phyloP scores from a whole-genome alignment of 2,113 vertebrate species.

The Bos javanicus region DNA sequence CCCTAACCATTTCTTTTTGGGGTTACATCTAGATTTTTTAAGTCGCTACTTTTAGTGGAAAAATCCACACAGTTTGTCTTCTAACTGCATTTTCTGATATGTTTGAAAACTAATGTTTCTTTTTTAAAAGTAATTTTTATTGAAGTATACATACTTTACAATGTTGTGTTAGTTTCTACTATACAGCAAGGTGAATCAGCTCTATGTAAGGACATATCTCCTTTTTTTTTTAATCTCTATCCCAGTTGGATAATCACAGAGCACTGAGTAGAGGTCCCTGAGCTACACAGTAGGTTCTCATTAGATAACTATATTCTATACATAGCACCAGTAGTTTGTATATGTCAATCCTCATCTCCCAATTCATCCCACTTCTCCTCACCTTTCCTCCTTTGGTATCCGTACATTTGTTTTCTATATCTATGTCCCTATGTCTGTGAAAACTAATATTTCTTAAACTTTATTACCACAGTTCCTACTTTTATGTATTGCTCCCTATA shows the following conservation, averaged over 20 bases:
- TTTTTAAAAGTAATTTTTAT: neutral
- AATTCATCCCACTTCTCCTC: neutral
- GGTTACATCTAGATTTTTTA: neutral
- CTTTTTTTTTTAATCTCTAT: rapidly evolving
- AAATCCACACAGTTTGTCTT: neutral
- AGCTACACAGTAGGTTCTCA: neutral
- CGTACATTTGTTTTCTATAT: neutral
- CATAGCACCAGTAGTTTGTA: neutral
- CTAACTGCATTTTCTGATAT: neutral
- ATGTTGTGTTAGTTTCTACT: neutral
- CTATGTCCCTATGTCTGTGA: neutral
- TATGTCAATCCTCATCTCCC: neutral
- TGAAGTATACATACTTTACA: neutral
- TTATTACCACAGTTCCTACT: neutral
- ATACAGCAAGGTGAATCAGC: neutral
- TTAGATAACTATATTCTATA: neutral
- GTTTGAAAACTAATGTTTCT: neutral
- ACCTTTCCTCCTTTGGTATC: neutral
- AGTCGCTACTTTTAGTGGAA: neutral
- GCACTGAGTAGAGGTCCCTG: neutral
- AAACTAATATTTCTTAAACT: neutral
- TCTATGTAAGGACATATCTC: too few species aligned
- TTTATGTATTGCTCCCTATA: neutral
- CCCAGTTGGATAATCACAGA: neutral
- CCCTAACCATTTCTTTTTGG: neutral